Evolutionary conservation across 92 coral and sea anemone species (phyloP), one percentile per base, ranked within the genome.

Genomic region (Scolanthus callimorphus): DNA sequence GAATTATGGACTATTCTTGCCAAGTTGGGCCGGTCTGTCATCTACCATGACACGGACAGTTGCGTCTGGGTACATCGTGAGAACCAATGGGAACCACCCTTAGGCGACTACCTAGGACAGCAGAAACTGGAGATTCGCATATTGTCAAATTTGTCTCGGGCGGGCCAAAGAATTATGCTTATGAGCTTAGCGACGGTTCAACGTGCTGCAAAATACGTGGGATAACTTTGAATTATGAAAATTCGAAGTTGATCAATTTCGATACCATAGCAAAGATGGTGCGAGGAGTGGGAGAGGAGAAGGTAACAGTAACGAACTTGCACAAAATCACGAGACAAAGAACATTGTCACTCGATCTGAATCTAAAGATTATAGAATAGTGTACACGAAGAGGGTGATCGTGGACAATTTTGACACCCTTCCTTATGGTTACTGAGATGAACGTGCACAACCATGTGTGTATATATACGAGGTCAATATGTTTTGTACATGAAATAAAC

Each of bases 41-140:
- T 54, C 19, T 54, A 54, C 59, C 59, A 54, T 31, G 59, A 54
- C 15, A 54, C 59, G 17, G 59, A 54, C 27, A 25, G 31, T 10
- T 24, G 29, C 15, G 37, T 54, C 2, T 54, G 27, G 30, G 27
- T 6, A 15, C 1, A 29, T 17, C 30, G 30, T 0, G 30, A 29
- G 2, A 34, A 34, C 1, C 31, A 54, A 28, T 21, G 19, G 4
- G 17, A 9, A 24, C 27, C 27, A 0, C 31, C 27, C 29, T 17
- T 54, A 1, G 59, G 59, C 3, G 59, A 54, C 17, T 20, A 31
- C 8, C 30, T 54, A 3, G 59, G 59, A 2, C 6, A 31, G 22
- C 27, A 11, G 59, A 54, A 54, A 17, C 31, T 27, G 59, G 59
- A 2, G 59, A 54, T 31, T 29, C 54, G 26, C 31, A 54, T 23